Conservation (phyloP, 23 tunicate species). For the Ciona savignyi region DNA sequence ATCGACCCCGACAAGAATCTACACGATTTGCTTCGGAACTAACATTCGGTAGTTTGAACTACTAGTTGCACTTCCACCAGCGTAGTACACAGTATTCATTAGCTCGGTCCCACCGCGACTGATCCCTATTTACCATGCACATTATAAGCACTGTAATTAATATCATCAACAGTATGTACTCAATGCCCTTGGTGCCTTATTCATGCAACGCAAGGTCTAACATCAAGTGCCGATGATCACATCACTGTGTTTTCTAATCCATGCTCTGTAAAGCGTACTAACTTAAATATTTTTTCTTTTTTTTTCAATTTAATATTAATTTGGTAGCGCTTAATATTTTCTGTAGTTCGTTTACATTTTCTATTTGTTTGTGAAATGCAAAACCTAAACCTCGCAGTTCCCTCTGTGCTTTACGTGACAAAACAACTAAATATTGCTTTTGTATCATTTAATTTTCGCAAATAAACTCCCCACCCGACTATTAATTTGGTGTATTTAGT, state of each 20-base stretch:
- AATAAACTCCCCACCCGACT: too few relatives aligned
- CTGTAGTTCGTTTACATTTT: too few relatives aligned
- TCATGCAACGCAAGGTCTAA: not conserved
- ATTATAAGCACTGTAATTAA: not conserved
- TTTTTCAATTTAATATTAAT: too few relatives aligned
- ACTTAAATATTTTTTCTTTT: too few relatives aligned
- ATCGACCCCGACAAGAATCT: slow-evolving; percentile 48
- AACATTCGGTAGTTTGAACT: not conserved
- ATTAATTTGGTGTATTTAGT: too few relatives aligned
- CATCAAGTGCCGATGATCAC: not conserved
- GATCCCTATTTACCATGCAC: not conserved
- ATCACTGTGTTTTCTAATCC: not conserved
- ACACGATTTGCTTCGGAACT: slow-evolving; percentile 17
- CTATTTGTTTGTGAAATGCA: too few relatives aligned
- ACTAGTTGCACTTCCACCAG: not conserved
- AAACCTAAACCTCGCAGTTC: too few relatives aligned
- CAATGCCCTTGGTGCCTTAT: not conserved
- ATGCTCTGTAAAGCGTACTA: not conserved
- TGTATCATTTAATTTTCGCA: too few relatives aligned
- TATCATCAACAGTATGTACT: not conserved
- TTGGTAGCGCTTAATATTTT: too few relatives aligned
- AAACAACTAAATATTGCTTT: too few relatives aligned
- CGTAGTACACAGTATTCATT: not conserved
- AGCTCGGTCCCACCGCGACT: too few relatives aligned
- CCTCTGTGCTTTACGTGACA: too few relatives aligned